Evolutionary conservation across 2,888 invertebrate genomes (phyloP), one percentile per base, ranked within the genome.

Genomic region (Microctonus brassicae): DNA sequence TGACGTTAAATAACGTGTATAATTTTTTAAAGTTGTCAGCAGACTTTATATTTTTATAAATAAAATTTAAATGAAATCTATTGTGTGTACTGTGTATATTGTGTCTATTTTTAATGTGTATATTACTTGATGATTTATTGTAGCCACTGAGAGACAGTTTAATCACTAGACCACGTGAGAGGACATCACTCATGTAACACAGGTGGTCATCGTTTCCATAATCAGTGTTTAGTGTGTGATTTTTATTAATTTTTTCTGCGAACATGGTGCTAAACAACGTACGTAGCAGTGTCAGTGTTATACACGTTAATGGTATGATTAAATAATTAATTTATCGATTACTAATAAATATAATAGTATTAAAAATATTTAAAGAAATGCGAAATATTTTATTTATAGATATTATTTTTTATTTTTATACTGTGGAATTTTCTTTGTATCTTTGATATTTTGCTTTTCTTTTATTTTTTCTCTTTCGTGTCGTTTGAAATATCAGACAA

Each of bases 401-500:
- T 58, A 42, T 22, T 4, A 17, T 33, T 33, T 17, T 58, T 68
- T 39, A n/a, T n/a, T n/a, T n/a, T n/a, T n/a, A n/a, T n/a, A n/a
- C n/a, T n/a, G n/a, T n/a, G 7, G 22, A n/a, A 2, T 1, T 65
- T 65, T 53, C 2, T 55, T 42, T 60, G 5, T 60, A 26, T 57
- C 24, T 10, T 57, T 29, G 6, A n/a, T 26, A 24, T 24, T 26
- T 2, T 57, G 24, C 20, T n/a, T 57, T 10, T 57, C 36, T 72
- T 55, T 52, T 39, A 36, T 47, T 10, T 47, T 63, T 10, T 53
- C 26, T 52, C 7, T 57, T 64, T 7, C 22, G 39, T 65, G 5
- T 11, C 36, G 69, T 77, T 73, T 29, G 1, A 9, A 2, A 20
- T 42, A 71, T 58, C 62, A 72, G 78, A 61, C 22, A 72, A 62